phyloP scores from a whole-genome alignment of 2,888 invertebrate species.

The Actias luna region DNA sequence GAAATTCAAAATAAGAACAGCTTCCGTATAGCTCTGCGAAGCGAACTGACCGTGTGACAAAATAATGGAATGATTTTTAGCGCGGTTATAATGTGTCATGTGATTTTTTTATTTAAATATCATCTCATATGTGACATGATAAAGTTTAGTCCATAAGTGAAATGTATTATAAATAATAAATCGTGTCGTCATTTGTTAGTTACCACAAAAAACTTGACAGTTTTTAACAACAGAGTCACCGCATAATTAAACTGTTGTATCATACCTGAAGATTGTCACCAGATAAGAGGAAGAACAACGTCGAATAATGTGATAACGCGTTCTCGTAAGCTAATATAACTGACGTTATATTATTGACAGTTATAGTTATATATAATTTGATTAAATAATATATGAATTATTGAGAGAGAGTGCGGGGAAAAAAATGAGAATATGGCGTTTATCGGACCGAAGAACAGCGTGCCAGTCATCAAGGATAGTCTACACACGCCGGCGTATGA shows the following conservation, averaged over 20 bases:
- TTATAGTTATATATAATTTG: slow-evolving; percentile 31
- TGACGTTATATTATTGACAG: slow-evolving; percentile 12
- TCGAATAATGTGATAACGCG: slow-evolving; percentile 1
- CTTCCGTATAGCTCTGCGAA: background rate
- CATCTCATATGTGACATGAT: too few species aligned
- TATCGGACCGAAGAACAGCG: slow-evolving; percentile 84
- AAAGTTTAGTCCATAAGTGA: too few species aligned
- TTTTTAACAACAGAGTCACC: too few species aligned
- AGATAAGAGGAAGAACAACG: too few species aligned
- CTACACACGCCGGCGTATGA: slow-evolving; percentile 85
- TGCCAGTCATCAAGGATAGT: slow-evolving; percentile 84
- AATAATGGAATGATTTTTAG: slow-evolving; percentile 6
- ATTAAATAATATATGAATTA: slow-evolving; percentile 7
- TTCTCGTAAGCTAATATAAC: background rate
- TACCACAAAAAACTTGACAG: too few species aligned
- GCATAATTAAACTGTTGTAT: too few species aligned
- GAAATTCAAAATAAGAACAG: slow-evolving; percentile 5
- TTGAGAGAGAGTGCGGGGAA: too few species aligned
- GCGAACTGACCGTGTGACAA: background rate
- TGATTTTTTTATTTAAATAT: background rate
- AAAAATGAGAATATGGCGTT: slow-evolving; percentile 76
- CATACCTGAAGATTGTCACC: too few species aligned
- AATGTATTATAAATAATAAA: too few species aligned
- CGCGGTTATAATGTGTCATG: slow-evolving; percentile 8
- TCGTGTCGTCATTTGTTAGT: too few species aligned